Evolutionary conservation across 2,888 invertebrate genomes (phyloP).

Genomic region (Phymatocera aterrima): DNA sequence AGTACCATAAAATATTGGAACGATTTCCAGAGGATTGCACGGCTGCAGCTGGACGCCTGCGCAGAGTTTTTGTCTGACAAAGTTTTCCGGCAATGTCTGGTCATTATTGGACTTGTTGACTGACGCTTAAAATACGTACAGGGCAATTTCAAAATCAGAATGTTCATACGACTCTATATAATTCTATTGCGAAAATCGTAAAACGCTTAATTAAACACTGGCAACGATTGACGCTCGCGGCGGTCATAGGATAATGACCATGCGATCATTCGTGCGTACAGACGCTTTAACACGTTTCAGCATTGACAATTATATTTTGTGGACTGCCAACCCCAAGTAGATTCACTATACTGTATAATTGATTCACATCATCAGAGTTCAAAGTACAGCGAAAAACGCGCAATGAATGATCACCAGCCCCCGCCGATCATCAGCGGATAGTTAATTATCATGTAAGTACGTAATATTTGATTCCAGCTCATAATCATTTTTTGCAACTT

Average conservation of each 20-base stretch:
- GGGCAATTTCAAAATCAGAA: background rate
- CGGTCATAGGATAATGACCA: no score
- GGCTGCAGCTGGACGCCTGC: background rate
- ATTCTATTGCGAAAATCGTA: background rate
- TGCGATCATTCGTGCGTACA: background rate
- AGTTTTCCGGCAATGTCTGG: background rate
- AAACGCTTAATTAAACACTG: background rate
- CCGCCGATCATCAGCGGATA: no score
- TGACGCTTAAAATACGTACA: background rate
- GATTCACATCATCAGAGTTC: background rate
- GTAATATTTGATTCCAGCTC: no score
- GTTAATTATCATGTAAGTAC: no score
- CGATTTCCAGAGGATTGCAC: background rate
- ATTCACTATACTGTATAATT: background rate
- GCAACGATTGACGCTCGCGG: conserved; percentile 6
- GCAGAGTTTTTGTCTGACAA: background rate
- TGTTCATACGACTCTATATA: background rate
- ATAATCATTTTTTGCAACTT: no score
- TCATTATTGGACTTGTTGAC: background rate
- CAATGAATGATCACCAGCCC: background rate
- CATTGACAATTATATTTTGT: background rate
- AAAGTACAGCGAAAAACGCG: background rate
- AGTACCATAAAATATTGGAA: background rate
- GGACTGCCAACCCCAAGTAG: background rate
- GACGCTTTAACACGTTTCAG: background rate